phyloP scores from a whole-genome alignment of 2,797 vertebrate species.

The Furcifer pardalis region DNA sequence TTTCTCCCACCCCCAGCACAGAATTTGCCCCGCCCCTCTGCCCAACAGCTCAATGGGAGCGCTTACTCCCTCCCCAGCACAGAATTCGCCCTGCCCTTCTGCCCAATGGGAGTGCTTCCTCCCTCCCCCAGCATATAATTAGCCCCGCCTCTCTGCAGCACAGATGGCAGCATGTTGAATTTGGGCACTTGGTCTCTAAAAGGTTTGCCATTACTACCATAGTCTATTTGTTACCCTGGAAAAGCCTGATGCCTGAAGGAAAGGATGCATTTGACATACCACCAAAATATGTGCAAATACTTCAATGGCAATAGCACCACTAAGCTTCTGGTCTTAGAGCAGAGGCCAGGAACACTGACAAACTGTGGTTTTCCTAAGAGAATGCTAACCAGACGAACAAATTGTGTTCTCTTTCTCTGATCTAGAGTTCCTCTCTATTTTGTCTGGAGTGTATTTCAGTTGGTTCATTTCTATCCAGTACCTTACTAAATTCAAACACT shows the following conservation, averaged over 20 bases:
- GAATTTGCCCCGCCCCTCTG: too few relatives aligned
- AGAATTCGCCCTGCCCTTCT: too few relatives aligned
- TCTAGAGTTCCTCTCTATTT: too few relatives aligned
- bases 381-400: not conserved
- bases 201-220: too few relatives aligned
- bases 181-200: too few relatives aligned
- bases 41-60: too few relatives aligned
- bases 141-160: too few relatives aligned
- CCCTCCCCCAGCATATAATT: too few relatives aligned
- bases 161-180: too few relatives aligned
- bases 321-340: not conserved
- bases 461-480: not conserved
- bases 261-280: not conserved
- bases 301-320: not conserved
- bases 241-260: not conserved
- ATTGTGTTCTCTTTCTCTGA: not conserved
- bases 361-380: not conserved
- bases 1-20: too few relatives aligned
- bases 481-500: not conserved
- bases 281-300: not conserved
- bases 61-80: too few relatives aligned
- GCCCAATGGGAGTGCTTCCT: too few relatives aligned
- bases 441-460: not conserved
- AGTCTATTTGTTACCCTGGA: not conserved
- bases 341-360: not conserved